Percentiles rank a stretch among this genome's conserved stretches.
phyloP scores from a whole-genome alignment of 2,888 invertebrate genomes.

The Drosophila meridionalis region DNA sequence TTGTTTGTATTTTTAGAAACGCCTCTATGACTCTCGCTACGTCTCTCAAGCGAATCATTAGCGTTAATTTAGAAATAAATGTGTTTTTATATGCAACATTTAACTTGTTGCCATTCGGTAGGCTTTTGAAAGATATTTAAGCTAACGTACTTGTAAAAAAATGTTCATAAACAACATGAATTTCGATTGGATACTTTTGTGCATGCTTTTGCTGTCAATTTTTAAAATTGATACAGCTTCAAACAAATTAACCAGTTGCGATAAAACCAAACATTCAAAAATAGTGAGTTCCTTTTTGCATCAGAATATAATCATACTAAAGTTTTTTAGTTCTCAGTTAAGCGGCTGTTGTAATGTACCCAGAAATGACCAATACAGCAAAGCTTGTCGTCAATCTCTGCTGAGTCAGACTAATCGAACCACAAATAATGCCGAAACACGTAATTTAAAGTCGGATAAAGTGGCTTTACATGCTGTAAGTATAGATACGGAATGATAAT shows the following conservation, averaged over 20 bases:
- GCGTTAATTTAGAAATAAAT: not conserved
- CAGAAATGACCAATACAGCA: constrained; percentile 39
- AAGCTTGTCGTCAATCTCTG: constrained; percentile 56
- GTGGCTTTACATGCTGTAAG: constrained; percentile 58
- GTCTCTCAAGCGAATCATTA: not conserved
- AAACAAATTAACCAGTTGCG: constrained; percentile 47
- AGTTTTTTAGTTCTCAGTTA: constrained; percentile 19
- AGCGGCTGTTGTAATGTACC: constrained; percentile 58
- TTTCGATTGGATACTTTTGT: not conserved
- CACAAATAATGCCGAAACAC: constrained; percentile 30
- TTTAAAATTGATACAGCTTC: not conserved
- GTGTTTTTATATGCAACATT: constrained; percentile 48
- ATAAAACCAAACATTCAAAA: constrained; percentile 55
- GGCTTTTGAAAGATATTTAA: constrained; percentile 10
- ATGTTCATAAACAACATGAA: constrained; percentile 31
- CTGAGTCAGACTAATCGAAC: constrained; percentile 23
- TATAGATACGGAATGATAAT: not conserved
- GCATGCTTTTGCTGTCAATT: constrained; percentile 10
- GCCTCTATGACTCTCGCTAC: not conserved
- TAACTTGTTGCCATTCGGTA: constrained; percentile 12
- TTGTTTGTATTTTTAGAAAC: not conserved
- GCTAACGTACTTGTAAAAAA: not conserved
- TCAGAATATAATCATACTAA: not conserved
- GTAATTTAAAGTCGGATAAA: constrained; percentile 50
- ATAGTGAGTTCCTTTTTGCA: constrained; percentile 34